Evolutionary conservation across 2,113 vertebrate species (phyloP).

Genomic region (Petrocephalus zakoni): DNA sequence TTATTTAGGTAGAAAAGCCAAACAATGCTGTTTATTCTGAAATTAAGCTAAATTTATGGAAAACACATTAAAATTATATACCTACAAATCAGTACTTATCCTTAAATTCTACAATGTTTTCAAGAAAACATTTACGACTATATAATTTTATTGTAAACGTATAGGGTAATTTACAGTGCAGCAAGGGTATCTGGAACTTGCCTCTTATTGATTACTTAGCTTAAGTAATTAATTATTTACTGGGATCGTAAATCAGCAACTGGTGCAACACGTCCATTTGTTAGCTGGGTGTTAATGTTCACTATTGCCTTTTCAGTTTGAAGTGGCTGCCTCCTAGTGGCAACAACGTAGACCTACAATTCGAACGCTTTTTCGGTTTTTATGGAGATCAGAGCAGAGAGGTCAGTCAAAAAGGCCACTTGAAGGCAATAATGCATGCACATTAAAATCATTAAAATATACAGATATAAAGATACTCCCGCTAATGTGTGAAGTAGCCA

Average conservation of each 20-base stretch:
- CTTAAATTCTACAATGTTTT: neutral
- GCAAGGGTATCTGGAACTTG: neutral
- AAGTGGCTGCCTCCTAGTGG: neutral
- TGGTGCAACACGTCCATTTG: neutral
- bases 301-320: neutral
- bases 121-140: neutral
- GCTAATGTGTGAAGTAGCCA: neutral
- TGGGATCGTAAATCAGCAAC: neutral
- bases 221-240: neutral
- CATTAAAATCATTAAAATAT: neutral
- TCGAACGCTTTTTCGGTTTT: neutral
- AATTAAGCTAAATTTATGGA: neutral
- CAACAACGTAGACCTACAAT: neutral
- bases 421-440: neutral
- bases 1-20: neutral
- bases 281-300: neutral
- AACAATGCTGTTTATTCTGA: neutral
- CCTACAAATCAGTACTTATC: neutral
- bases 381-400: neutral
- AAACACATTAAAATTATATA: neutral
- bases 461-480: neutral
- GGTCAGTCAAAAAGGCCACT: neutral
- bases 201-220: neutral
- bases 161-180: neutral
- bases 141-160: neutral